phyloP scores from a whole-genome alignment of 2,888 invertebrate species.

The Myopa tessellatipennis region DNA sequence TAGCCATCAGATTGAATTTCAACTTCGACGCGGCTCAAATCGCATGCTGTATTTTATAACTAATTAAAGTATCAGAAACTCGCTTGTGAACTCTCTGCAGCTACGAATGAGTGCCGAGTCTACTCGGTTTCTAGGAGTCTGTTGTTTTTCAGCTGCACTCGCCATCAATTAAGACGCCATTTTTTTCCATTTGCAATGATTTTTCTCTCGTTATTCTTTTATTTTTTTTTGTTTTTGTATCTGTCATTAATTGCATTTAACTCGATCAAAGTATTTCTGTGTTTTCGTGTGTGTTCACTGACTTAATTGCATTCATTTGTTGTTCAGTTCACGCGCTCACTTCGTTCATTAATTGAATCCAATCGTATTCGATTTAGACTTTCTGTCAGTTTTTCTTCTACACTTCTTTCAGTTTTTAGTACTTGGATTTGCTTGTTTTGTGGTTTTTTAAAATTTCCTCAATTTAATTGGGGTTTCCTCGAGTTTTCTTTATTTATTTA shows the following conservation, averaged over 20 bases:
- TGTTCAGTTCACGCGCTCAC: constrained; percentile 31
- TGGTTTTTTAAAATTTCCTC: too few species aligned
- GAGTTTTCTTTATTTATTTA: too few species aligned
- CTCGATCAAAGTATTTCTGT: constrained; percentile 41
- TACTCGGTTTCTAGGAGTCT: too few species aligned
- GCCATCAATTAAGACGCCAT: constrained; percentile 27
- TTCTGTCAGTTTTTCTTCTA: not conserved
- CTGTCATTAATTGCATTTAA: constrained; percentile 26
- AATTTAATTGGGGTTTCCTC: too few species aligned
- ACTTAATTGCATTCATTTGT: constrained; percentile 37
- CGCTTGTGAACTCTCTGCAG: too few species aligned
- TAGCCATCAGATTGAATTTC: too few species aligned
- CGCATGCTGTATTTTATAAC: too few species aligned
- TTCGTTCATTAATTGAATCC: constrained; percentile 15
- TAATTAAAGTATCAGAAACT: too few species aligned
- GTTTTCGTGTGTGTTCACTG: constrained; percentile 25
- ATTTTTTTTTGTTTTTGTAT: not conserved
- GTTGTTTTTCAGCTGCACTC: too few species aligned
- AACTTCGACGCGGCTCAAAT: too few species aligned
- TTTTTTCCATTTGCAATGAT: not conserved
- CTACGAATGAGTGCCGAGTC: too few species aligned
- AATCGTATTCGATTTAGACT: not conserved
- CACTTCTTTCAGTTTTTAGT: not conserved
- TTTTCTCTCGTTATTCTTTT: not conserved
- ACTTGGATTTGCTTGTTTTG: not conserved